Conservation (phyloP, 1,140 invertebrate species). For the Drosophila nikananu region DNA sequence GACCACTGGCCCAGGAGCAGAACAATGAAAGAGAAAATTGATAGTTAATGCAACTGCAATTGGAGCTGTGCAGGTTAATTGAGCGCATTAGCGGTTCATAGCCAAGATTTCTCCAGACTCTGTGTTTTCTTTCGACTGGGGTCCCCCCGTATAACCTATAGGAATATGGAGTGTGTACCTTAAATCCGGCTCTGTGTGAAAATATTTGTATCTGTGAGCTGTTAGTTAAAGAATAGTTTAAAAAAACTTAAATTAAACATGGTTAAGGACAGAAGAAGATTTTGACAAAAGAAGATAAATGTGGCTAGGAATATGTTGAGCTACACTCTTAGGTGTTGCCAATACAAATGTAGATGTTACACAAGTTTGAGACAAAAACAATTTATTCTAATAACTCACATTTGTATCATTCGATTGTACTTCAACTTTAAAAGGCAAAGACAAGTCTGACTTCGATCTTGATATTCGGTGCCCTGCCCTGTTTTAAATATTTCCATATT, state of each 20-base stretch:
- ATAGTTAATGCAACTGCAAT: constrained; percentile 71
- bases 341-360: no score
- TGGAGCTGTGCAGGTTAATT: constrained; percentile 68
- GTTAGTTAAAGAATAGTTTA: no score
- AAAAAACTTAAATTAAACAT: not conserved
- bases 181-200: constrained; percentile 20
- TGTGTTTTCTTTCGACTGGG: not conserved
- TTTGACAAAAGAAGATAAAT: not conserved
- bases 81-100: constrained; percentile 76
- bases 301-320: no score
- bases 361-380: no score
- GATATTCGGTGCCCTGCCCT: no score
- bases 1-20: constrained; percentile 41
- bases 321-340: no score
- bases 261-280: not conserved
- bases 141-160: constrained; percentile 12
- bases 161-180: not conserved
- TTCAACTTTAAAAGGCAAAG: no score
- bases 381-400: no score
- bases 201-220: not conserved
- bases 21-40: constrained; percentile 82
- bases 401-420: no score
- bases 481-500: no score
- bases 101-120: constrained; percentile 45
- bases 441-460: no score